These are phyloP conservation scores for Caenorhabditis plicata DNA, from an alignment of 2,888 invertebrate genomes.

Conservation along the genomic window DNA sequence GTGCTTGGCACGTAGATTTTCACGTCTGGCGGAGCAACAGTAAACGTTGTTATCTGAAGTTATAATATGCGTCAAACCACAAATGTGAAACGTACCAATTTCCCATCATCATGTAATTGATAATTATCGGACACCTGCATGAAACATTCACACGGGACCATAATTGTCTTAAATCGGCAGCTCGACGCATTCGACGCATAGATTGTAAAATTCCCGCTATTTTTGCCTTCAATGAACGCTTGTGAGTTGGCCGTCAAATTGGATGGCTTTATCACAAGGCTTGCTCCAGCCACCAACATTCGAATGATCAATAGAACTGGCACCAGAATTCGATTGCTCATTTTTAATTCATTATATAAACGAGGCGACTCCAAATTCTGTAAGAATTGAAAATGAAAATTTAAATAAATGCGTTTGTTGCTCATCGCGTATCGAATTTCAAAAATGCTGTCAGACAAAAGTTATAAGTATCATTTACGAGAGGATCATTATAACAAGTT, in stretches of 20 bases:
- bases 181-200: conserved; percentile 32
- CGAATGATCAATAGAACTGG: too few species aligned
- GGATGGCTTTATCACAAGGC: too few species aligned
- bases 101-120: conserved; percentile 31
- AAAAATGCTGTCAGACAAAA: too few species aligned
- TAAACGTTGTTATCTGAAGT: conserved; percentile 30
- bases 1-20: conserved; percentile 33
- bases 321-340: too few species aligned
- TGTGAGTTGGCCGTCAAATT: conserved; percentile 27
- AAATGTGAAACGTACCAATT: conserved; percentile 3
- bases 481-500: too few species aligned
- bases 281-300: too few species aligned
- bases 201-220: conserved; percentile 31
- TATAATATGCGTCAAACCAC: background rate
- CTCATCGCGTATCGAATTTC: too few species aligned
- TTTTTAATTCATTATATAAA: background rate
- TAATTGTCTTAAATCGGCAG: conserved; percentile 40
- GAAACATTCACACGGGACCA: conserved; percentile 44
- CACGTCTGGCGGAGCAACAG: conserved; percentile 36
- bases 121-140: conserved; percentile 36
- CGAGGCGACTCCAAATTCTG: too few species aligned
- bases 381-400: background rate
- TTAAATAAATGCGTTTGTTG: too few species aligned
- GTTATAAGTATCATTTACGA: too few species aligned
- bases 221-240: conserved; percentile 27